phyloP scores from a whole-genome alignment of 2,797 vertebrate species.

The Falco peregrinus region DNA sequence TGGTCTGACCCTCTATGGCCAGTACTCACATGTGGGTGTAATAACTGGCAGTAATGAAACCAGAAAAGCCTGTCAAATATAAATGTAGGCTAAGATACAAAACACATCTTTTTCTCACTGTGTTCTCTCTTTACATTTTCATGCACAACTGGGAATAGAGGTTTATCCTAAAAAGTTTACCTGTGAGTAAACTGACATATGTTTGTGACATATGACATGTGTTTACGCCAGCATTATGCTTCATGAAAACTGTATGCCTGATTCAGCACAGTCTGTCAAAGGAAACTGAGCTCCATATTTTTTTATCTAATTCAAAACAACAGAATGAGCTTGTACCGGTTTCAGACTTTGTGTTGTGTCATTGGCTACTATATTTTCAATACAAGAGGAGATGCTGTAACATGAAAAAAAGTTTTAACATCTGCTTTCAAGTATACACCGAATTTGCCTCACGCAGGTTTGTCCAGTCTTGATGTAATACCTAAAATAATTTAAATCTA shows the following conservation, averaged over 20 bases:
- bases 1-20: background rate
- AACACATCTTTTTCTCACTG: background rate
- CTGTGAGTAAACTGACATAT: slow-evolving; percentile 67
- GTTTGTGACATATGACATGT: slow-evolving; percentile 62
- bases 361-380: background rate
- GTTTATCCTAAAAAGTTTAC: slow-evolving; percentile 61
- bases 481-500: background rate
- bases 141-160: slow-evolving; percentile 52
- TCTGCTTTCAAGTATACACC: background rate
- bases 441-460: background rate
- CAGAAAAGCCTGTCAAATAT: background rate
- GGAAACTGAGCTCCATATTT: slow-evolving; percentile 9
- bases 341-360: background rate
- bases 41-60: background rate
- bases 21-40: background rate
- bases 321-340: background rate
- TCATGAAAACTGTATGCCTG: slow-evolving; percentile 41
- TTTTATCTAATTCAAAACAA: slow-evolving; percentile 24
- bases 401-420: background rate
- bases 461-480: background rate
- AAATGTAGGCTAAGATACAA: background rate
- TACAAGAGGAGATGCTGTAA: background rate
- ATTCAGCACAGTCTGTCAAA: slow-evolving; percentile 45
- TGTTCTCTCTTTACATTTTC: slow-evolving; percentile 29
- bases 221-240: slow-evolving; percentile 50